Conservation (phyloP, 2,797 vertebrate genomes). For the Dallia pectoralis region DNA sequence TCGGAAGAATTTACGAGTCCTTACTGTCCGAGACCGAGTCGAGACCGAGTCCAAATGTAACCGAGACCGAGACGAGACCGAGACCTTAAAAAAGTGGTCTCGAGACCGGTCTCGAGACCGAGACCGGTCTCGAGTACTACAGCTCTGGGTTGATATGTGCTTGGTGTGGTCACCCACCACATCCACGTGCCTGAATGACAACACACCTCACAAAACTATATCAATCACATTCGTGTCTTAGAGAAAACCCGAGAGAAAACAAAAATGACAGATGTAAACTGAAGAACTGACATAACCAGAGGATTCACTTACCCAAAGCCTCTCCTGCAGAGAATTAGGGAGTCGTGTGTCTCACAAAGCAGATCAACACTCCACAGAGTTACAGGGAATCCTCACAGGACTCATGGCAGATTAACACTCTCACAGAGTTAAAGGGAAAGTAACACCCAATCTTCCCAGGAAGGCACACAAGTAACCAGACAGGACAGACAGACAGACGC, state of each 20-base stretch:
- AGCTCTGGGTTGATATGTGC: too few species aligned
- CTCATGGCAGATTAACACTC: slow-evolving; percentile 10
- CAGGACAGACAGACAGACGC: slow-evolving; percentile 26
- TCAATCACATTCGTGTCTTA: neutral
- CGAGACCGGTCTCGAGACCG: too few species aligned
- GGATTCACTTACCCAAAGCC: neutral
- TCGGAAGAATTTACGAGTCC: too few species aligned
- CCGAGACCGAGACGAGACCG: too few species aligned
- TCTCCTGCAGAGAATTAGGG: neutral
- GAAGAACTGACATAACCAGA: neutral
- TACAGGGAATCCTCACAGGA: neutral
- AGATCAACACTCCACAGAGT: neutral
- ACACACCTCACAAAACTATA: neutral
- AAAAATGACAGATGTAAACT: neutral
- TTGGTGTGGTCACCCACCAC: too few species aligned
- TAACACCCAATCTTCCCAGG: slow-evolving; percentile 46
- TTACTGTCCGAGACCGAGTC: too few species aligned
- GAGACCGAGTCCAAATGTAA: too few species aligned
- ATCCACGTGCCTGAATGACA: neutral
- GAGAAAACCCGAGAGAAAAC: neutral
- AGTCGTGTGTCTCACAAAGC: neutral
- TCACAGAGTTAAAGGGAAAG: slow-evolving; percentile 19
- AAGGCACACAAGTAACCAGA: slow-evolving; percentile 17
- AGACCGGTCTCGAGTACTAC: too few species aligned
- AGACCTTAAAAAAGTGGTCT: too few species aligned